Evolutionary conservation across 2,888 invertebrate genomes (phyloP), one percentile per base, ranked within the genome.

Genomic region (Hypolimnas misippus): DNA sequence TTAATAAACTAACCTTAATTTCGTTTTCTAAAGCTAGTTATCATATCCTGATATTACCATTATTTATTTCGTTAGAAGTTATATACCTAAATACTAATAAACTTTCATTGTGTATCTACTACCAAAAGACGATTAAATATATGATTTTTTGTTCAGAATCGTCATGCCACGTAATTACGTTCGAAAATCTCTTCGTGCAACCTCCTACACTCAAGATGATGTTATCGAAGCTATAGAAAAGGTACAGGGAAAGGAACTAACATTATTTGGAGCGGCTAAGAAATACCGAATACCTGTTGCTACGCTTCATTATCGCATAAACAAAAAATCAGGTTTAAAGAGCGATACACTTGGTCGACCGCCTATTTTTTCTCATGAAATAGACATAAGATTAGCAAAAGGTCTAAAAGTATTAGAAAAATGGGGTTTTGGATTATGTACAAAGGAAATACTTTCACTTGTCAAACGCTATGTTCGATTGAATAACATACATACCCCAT

Each of bases 401-500:
- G 14, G 14, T 16, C 40, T 40, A 7, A 40, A n/a, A 16, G 16
- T 16, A 14, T 16, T 40, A n/a, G n/a, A 40, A 40, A 40, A 40
- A 40, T 40, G 40, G 14, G 40, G 40, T 16, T 40, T 40, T 14
- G 40, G 40, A 14, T 14, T 40, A 14, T 40, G 14, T 16, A 40
- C 14, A 16, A 5, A 14, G 2, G 14, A 40, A 40, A 14, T 40
- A 2, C 10, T 14, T n/a, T 3, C 3, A 14, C 2, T 14, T 2
- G 44, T 55, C 1, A 14, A n/a, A 31, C n/a, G 12, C 2, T 55
- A 19, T 44, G 31, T 55, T 5, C 10, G 17, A 21, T 0, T 10
- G 5, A 42, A 55, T 55, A 44, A 31, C 7, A 17, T 52, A 10
- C 3, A 33, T 33, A 52, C 63, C 16, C 68, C 66, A 0, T 71